Percentiles rank a stretch among this genome's conserved stretches.
These are phyloP conservation scores for Apis mellifera DNA, from an alignment of 1,140 invertebrate genomes.

Conservation along the genomic window Amel_HAv3.1 CM009937.2:12700001-12700500, in stretches of 20 bases:
- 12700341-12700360: neutral
- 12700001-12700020: no score
- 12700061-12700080: no score
- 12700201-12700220: neutral
- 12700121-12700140: no score
- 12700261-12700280: neutral
- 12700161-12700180: no score
- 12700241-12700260: neutral
- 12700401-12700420: neutral
- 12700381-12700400: neutral
- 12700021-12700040: no score
- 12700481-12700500: neutral
- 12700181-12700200: no score
- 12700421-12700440: neutral
- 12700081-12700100: no score
- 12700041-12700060: no score
- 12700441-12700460: neutral
- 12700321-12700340: neutral
- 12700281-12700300: neutral
- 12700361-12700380: neutral
- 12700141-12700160: no score
- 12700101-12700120: no score
- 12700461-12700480: neutral
- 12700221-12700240: neutral
- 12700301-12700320: neutral